Percentiles rank a stretch among this genome's conserved stretches.
phyloP scores from a whole-genome alignment of 2,113 vertebrate genomes.

The Paralichthys olivaceus region DNA sequence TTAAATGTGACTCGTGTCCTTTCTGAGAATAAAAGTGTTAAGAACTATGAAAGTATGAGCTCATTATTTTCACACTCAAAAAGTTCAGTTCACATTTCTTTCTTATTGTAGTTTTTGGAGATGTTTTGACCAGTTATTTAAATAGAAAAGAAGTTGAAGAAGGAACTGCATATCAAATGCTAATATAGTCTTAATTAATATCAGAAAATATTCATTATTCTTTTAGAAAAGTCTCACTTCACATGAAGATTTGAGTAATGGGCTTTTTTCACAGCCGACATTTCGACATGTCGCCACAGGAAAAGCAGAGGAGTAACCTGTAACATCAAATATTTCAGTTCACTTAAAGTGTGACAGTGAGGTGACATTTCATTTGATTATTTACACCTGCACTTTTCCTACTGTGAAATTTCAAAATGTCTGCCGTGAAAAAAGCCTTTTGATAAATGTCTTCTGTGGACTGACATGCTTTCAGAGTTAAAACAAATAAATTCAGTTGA shows the following conservation, averaged over 20 bases:
- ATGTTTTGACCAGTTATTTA: neutral
- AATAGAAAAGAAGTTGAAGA: neutral
- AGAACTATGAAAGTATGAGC: conserved; percentile 15
- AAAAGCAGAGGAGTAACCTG: neutral
- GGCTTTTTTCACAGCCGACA: neutral
- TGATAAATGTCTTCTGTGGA: too few species aligned
- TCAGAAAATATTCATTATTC: neutral
- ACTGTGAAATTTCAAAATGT: neutral
- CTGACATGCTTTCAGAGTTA: neutral
- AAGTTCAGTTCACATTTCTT: conserved; percentile 28
- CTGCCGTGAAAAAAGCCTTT: too few species aligned
- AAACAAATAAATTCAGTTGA: neutral
- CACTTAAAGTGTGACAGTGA: neutral
- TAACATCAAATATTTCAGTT: neutral
- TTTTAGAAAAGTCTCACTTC: neutral
- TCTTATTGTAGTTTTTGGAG: neutral
- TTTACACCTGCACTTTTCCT: neutral
- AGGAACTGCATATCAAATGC: neutral
- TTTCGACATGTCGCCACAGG: neutral
- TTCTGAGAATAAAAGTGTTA: conserved; percentile 34
- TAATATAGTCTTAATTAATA: neutral
- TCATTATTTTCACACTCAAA: conserved; percentile 52
- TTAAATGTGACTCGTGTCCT: conserved; percentile 37
- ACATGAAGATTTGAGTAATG: neutral
- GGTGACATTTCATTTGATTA: neutral